These are phyloP conservation scores for Columba guinea DNA, from an alignment of 2,797 vertebrate genomes.

Conservation along the genomic window DNA sequence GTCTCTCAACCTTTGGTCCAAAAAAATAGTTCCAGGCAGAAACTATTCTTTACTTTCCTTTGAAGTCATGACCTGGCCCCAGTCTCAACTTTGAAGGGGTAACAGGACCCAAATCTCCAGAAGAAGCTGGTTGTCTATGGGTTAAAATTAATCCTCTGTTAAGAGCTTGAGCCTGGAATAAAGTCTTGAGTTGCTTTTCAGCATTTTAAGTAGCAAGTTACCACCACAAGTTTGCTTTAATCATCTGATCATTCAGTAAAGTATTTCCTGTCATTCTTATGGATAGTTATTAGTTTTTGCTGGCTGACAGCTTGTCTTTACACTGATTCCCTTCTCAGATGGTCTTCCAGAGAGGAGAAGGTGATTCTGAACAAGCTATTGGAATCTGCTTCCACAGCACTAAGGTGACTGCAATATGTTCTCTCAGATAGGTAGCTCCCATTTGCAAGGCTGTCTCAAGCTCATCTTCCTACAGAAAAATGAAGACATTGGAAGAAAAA, in stretches of 20 bases:
- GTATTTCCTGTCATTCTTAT: background rate
- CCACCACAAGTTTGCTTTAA: background rate
- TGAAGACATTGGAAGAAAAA: constrained; percentile 24
- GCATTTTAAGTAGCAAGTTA: background rate
- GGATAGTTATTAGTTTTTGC: background rate
- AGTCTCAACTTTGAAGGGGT: background rate
- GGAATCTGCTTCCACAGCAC: background rate
- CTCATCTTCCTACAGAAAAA: background rate
- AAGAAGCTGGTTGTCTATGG: background rate
- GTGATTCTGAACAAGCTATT: background rate
- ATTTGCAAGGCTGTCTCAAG: constrained; percentile 4
- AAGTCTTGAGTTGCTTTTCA: background rate
- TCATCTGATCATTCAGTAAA: background rate
- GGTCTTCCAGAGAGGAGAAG: background rate
- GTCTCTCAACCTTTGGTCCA: background rate
- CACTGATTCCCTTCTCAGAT: background rate
- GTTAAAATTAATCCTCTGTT: background rate
- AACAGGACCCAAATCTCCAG: background rate
- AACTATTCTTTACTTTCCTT: background rate
- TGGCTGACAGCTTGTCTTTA: background rate
- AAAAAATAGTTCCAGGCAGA: background rate
- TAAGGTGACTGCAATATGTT: background rate
- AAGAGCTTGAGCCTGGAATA: background rate
- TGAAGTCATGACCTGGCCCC: background rate
- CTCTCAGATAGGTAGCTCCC: background rate